These are phyloP conservation scores for Poecilia wingei DNA, from an alignment of 2,797 vertebrate genomes.

Conservation along the genomic window DNA sequence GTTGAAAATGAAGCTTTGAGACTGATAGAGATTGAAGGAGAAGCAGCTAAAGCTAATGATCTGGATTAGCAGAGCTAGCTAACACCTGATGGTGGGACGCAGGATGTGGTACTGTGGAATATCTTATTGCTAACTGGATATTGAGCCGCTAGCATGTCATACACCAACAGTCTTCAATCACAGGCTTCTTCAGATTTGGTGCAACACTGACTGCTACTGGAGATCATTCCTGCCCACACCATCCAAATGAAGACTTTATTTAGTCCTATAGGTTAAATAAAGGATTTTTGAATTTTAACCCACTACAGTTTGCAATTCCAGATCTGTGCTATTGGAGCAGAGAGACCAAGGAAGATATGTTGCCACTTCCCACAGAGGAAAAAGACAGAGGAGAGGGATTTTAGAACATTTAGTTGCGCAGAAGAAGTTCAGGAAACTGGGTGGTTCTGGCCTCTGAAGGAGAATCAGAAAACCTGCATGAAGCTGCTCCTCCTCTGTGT, in stretches of 20 bases:
- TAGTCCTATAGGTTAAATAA: background rate
- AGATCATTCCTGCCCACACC: background rate
- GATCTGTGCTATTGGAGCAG: background rate
- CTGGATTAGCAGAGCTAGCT: background rate
- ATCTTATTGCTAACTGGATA: background rate
- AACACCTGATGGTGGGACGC: background rate
- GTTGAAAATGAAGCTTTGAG: background rate
- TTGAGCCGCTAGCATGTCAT: background rate
- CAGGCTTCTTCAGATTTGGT: background rate
- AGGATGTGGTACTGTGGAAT: background rate
- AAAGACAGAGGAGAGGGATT: background rate
- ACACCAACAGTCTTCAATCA: background rate
- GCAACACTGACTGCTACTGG: background rate
- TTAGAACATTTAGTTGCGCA: background rate
- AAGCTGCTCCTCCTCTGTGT: background rate
- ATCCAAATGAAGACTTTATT: background rate
- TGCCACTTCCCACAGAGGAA: background rate
- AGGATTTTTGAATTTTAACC: background rate
- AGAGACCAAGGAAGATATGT: background rate
- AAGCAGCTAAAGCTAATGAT: background rate
- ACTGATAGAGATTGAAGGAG: background rate
- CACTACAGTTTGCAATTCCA: background rate
- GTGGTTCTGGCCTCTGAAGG: background rate
- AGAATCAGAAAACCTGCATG: background rate
- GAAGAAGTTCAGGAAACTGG: background rate